Conservation (phyloP, 2,888 invertebrate genomes). For the Macaria liturata region DNA sequence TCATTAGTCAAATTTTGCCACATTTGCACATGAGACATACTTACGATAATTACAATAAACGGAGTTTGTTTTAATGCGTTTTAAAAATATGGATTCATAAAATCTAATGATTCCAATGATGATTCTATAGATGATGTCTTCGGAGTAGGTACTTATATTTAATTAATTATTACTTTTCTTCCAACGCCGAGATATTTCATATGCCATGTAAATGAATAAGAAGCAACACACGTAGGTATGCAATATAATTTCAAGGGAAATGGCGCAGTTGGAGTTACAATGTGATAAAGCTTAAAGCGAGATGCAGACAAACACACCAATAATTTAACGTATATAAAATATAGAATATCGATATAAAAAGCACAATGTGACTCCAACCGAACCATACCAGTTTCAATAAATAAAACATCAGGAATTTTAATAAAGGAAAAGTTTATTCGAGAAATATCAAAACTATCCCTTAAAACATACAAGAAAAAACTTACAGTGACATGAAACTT, state of each 20-base stretch:
- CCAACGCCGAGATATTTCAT: too few relatives aligned
- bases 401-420: conserved; percentile 39
- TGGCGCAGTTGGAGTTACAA: conserved; percentile 30
- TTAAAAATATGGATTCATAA: too few relatives aligned
- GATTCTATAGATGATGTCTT: too few relatives aligned
- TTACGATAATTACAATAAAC: too few relatives aligned
- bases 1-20: too few relatives aligned
- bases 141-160: too few relatives aligned
- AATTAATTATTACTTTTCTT: too few relatives aligned
- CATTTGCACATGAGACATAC: too few relatives aligned
- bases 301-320: background rate
- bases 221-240: background rate
- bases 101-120: too few relatives aligned
- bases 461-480: conserved; percentile 7
- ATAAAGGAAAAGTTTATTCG: conserved; percentile 39
- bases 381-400: conserved; percentile 25
- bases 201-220: too few relatives aligned
- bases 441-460: conserved; percentile 4
- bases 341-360: conserved; percentile 3
- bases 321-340: background rate
- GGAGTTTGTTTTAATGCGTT: too few relatives aligned
- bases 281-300: background rate
- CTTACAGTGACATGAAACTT: conserved; percentile 16
- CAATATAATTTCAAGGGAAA: background rate
- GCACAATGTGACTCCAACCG: conserved; percentile 53